Evolutionary conservation across 2,113 vertebrate species (phyloP), one percentile per base, ranked within the genome.

Genomic region (Proterorhinus semilunaris): DNA sequence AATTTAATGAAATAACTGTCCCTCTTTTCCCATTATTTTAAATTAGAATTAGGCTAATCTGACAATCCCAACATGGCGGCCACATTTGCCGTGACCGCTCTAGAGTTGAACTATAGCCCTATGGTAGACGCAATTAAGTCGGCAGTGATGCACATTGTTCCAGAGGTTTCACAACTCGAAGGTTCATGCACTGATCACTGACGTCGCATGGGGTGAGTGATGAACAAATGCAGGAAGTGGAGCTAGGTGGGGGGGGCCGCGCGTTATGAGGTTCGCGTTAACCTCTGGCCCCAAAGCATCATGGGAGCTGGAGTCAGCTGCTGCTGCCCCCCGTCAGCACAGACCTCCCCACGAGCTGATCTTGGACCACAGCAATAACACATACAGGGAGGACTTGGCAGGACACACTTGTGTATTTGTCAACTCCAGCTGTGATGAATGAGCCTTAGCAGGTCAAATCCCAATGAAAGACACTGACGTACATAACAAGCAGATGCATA

Each of bases 291-390:
- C 66, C 63, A 69, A 83, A 74, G 80, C 81, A 78, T 81, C 78
- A 69, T 10, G 80, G 78, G 86, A 27, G 78, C 88, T 78, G 49
- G 68, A 68, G 81, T 85, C 82, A 74, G 78, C 85, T 78, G 83
- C 76, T 74, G 75, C 64, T 81, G 80, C 80, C 82, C 75, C 80
- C 80, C 76, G 72, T 72, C 74, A 65, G 61, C 74, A 17, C 75
- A 86, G 87, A 90, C 89, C 89, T 89, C 87, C 86, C 80, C 65
- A 13, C 54, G 81, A 87, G 89, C 86, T 87, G 83, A 76, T 90
- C 78, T 87, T 89, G 84, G 83, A 78, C 74, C 74, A 78, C 81
- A 71, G 59, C 63, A 4, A 81, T 44, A 72, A 72, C 47, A 81
- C 80, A 81, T 69, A 81, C 76, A 53, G 62, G 69, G 61, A 77